Base-by-base conservation (phyloP, 2,113 vertebrate genomes). In the Anas platyrhynchos region DNA sequence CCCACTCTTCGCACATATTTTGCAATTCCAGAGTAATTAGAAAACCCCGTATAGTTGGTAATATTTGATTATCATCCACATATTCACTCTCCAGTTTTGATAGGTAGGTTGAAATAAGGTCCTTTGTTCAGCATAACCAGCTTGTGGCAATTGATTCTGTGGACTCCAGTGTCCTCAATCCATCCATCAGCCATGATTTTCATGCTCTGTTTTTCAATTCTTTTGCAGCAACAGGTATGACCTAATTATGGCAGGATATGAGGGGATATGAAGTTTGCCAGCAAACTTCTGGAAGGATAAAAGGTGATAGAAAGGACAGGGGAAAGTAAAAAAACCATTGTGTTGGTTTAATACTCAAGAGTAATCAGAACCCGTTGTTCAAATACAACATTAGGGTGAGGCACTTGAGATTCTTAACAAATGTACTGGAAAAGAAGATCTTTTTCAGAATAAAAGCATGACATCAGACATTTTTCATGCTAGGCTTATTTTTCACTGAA, bases 301-400 rank as follows among this genome's bases (percentile, higher is more conserved):
- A 63, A 71, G 36, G 62, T 91, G 96, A 93, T 32, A 11, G 44
- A 92, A 58, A 96, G 54, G 63, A 87, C 75, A 80, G 2, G 31
- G 31, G 63, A 82, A 58, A 17, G 50, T 43, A 25, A 92, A 83
- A 50, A 50, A 94, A 92, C 17, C 1, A 31, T 50, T 68, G 18
- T 71, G 32, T 63, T 96, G 84, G 88, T 94, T 97, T 95, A 92
- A 79, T 93, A 78, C 27, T 89, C 58, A 88, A 89, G 73, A 91
- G 11, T 67, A 94, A 72, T 23, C 18, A 85, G 83, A 82, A 59
- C 59, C 83, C 90, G 58, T 94, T 93, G 36, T 73, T 92, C 56
- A 48, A 90, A 85, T 80, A 32, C 61, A 91, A 9, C 29, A 44
- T 63, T 25, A 16, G 78, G 62, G 59, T 0, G 48, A 96, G 86